Percentiles rank a stretch among this genome's conserved stretches.
Conservation (phyloP, 2,888 invertebrate species). For the Prosapia bicincta region DNA sequence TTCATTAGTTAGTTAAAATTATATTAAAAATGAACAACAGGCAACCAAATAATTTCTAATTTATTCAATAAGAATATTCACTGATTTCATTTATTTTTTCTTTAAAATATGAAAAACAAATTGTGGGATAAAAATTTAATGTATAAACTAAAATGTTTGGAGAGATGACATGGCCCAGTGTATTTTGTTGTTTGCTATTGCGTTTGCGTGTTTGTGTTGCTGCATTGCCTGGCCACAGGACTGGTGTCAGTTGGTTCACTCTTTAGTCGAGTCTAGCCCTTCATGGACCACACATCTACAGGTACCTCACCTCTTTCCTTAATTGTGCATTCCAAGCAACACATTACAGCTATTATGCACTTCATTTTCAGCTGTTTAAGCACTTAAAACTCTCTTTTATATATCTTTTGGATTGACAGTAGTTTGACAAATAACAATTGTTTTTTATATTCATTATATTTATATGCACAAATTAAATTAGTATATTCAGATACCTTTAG, state of each 20-base stretch:
- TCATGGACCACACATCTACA: slow-evolving; percentile 75
- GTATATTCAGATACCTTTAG: too few species aligned
- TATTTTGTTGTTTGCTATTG: slow-evolving; percentile 13
- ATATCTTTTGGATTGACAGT: too few species aligned
- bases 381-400: too few species aligned
- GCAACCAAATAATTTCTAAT: too few species aligned
- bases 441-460: too few species aligned
- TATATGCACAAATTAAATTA: too few species aligned
- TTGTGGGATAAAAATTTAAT: background rate
- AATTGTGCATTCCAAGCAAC: background rate
- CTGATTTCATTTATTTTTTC: too few species aligned
- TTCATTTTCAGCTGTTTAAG: background rate
- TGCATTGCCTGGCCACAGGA: slow-evolving; percentile 54
- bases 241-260: slow-evolving; percentile 83
- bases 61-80: too few species aligned
- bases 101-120: too few species aligned
- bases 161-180: background rate
- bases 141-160: background rate
- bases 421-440: too few species aligned
- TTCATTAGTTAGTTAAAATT: too few species aligned
- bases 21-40: too few species aligned
- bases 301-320: slow-evolving; percentile 49
- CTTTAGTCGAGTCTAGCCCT: slow-evolving; percentile 79
- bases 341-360: background rate
- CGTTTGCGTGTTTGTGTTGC: slow-evolving; percentile 6